Evolutionary conservation across 1,140 invertebrate genomes (phyloP).

Genomic region (Uloborus diversus): DNA sequence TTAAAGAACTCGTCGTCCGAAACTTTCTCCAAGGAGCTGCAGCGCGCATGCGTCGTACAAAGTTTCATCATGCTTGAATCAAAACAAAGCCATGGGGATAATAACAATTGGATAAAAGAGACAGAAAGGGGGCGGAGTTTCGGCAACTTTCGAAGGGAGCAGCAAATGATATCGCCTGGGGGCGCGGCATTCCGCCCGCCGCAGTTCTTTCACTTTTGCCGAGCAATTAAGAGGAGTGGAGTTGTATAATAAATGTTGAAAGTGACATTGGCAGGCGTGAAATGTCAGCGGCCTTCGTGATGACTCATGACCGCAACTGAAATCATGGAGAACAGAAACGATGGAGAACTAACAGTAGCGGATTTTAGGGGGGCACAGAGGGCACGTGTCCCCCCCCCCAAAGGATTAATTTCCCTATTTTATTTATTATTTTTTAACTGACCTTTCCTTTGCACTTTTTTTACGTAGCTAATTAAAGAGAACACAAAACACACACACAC

Average conservation of each 20-base stretch:
- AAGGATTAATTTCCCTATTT: no score
- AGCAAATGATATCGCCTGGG: slow-evolving; percentile 23
- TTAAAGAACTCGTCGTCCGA: no score
- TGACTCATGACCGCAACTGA: slow-evolving; percentile 11
- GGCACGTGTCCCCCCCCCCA: no score
- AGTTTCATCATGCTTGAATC: slow-evolving; percentile 33
- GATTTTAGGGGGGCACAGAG: no score
- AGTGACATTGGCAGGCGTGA: slow-evolving; percentile 29
- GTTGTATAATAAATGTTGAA: not conserved
- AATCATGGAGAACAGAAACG: no score
- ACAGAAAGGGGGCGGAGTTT: slow-evolving; percentile 45
- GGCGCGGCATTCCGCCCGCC: slow-evolving; percentile 26
- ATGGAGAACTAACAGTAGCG: no score
- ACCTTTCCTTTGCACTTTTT: no score
- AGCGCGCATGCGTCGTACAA: slow-evolving; percentile 44
- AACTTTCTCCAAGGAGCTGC: no score
- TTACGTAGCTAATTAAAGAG: no score
- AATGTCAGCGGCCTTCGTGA: slow-evolving; percentile 6
- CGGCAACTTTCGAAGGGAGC: slow-evolving; percentile 27
- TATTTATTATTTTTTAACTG: no score
- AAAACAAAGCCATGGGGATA: slow-evolving; percentile 6
- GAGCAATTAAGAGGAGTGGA: not conserved
- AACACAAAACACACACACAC: no score
- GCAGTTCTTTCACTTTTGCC: not conserved
- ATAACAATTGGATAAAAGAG: slow-evolving; percentile 49